These are phyloP conservation scores for Salvelinus namaycush DNA, from an alignment of 2,113 vertebrate species.

Conservation along the genomic window DNA sequence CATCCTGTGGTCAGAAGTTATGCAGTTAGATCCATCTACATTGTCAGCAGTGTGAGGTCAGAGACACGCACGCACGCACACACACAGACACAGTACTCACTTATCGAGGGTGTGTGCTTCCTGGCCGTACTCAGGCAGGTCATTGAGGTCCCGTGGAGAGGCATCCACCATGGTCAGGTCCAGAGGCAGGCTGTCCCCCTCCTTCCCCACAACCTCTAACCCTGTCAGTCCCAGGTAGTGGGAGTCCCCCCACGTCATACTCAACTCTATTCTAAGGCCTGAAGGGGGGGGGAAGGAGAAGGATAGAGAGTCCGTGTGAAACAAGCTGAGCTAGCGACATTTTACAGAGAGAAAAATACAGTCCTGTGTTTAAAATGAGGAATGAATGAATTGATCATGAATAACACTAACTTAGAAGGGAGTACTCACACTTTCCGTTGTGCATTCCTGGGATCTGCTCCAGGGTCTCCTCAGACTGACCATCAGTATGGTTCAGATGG, in stretches of 20 bases:
- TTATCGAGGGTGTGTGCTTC: constrained; percentile 89
- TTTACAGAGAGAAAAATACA: background rate
- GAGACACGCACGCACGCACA: background rate
- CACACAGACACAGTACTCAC: constrained; percentile 65
- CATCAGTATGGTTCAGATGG: constrained; percentile 49
- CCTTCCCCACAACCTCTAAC: constrained; percentile 87
- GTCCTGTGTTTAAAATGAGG: too few relatives aligned
- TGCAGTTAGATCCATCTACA: background rate
- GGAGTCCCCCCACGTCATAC: constrained; percentile 88
- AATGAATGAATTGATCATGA: too few relatives aligned
- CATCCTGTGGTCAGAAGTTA: background rate
- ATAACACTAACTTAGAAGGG: background rate
- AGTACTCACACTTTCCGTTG: constrained; percentile 85
- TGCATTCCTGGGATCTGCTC: constrained; percentile 80
- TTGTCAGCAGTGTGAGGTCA: too few relatives aligned
- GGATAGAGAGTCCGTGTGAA: background rate
- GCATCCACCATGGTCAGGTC: constrained; percentile 79
- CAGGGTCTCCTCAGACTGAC: constrained; percentile 52
- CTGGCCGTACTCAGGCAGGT: constrained; percentile 81
- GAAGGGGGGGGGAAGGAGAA: background rate
- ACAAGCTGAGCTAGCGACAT: background rate
- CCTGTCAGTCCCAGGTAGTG: constrained; percentile 92
- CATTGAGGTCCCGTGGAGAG: constrained; percentile 85
- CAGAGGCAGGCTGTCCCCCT: constrained; percentile 82
- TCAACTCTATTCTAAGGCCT: constrained; percentile 88